A percentile compares a stretch with the other conserved stretches of the same genome.
phyloP scores from a whole-genome alignment of 2,888 invertebrate species.

The Drosophila flavopinicola region DNA sequence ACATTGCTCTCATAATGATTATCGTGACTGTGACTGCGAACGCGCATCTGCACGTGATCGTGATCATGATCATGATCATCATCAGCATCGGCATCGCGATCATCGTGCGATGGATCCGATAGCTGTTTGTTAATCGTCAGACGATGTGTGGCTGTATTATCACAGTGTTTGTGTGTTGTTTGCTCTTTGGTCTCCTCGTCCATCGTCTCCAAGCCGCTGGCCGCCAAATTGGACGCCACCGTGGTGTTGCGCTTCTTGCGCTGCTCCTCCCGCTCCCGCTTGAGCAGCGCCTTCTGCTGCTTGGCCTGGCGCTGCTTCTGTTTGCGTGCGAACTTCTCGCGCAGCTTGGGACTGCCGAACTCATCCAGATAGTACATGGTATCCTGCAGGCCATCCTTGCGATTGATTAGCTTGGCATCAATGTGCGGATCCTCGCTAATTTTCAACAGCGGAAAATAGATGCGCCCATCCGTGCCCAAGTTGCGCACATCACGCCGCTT shows the following conservation, averaged over 20 bases:
- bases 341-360: slow-evolving; percentile 83
- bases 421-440: slow-evolving; percentile 81
- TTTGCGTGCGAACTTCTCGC: slow-evolving; percentile 82
- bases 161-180: slow-evolving; percentile 51
- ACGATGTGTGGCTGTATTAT: slow-evolving; percentile 62
- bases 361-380: slow-evolving; percentile 84
- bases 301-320: slow-evolving; percentile 80
- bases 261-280: slow-evolving; percentile 71
- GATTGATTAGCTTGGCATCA: slow-evolving; percentile 83
- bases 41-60: slow-evolving; percentile 62
- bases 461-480: slow-evolving; percentile 78
- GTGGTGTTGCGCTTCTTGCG: slow-evolving; percentile 72
- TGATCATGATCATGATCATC: slow-evolving; percentile 20
- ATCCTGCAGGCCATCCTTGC: slow-evolving; percentile 83
- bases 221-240: slow-evolving; percentile 65
- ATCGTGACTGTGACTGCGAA: slow-evolving; percentile 66
- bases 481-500: slow-evolving; percentile 47
- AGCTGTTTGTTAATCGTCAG: slow-evolving; percentile 51
- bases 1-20: slow-evolving; percentile 51
- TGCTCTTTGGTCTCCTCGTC: slow-evolving; percentile 44
- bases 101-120: slow-evolving; percentile 24
- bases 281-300: slow-evolving; percentile 74
- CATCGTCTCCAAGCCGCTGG: slow-evolving; percentile 54
- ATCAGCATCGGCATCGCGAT: slow-evolving; percentile 4
- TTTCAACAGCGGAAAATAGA: slow-evolving; percentile 80